These are phyloP conservation scores for Cyprinella venusta DNA, from an alignment of 2,797 vertebrate species.

Conservation along the genomic window DNA sequence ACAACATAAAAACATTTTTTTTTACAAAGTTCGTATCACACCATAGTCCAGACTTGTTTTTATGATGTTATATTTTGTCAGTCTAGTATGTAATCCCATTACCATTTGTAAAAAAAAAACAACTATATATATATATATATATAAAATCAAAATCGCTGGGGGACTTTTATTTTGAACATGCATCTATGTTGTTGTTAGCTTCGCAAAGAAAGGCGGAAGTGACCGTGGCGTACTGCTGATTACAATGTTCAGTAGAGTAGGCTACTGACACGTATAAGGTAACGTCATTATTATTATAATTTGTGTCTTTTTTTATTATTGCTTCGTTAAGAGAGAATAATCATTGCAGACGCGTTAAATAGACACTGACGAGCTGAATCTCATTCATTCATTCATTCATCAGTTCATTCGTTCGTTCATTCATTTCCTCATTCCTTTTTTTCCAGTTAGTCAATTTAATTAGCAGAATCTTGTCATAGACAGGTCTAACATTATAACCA, in stretches of 20 bases:
- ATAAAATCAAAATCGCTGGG: too few relatives aligned
- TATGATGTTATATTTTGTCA: background rate
- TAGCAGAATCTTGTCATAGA: background rate
- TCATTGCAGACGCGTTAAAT: background rate
- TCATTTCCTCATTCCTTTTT: background rate
- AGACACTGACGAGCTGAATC: background rate
- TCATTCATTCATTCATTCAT: conserved; percentile 16
- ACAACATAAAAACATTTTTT: background rate
- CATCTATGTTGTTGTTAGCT: background rate
- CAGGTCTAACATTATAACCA: background rate
- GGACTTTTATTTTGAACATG: too few relatives aligned
- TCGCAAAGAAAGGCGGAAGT: conserved; percentile 31
- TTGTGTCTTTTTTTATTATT: background rate
- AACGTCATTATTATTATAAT: background rate
- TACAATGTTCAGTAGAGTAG: conserved; percentile 3
- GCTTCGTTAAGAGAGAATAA: background rate
- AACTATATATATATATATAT: too few relatives aligned
- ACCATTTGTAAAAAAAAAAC: background rate
- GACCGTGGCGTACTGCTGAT: background rate
- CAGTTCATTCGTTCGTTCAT: background rate
- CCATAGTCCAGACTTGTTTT: background rate
- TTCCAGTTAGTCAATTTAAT: background rate
- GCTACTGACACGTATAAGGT: conserved; percentile 38
- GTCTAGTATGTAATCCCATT: background rate
- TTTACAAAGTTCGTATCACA: background rate